These are phyloP conservation scores for Dryobotodes eremita DNA, from an alignment of 2,888 invertebrate genomes.

Conservation along the genomic window DNA sequence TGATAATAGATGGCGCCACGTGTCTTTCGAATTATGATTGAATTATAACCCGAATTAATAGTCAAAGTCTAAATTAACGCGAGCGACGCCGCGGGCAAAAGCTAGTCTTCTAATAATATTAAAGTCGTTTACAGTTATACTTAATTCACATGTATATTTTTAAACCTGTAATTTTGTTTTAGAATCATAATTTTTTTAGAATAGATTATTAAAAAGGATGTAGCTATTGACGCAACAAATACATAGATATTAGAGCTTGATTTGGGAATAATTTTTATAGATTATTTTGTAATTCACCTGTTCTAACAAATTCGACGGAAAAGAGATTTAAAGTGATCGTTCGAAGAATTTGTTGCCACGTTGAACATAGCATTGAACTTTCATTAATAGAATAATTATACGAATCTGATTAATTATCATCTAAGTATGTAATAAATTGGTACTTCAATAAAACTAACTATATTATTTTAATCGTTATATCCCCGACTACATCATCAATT, in stretches of 20 bases:
- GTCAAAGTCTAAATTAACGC: too few species aligned
- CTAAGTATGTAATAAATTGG: not conserved
- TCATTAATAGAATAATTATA: not conserved
- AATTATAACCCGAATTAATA: too few species aligned
- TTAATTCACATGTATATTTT: not conserved
- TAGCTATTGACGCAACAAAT: not conserved
- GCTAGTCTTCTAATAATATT: too few species aligned
- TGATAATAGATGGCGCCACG: too few species aligned
- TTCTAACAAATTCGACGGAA: not conserved
- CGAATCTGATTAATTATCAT: not conserved
- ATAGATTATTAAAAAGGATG: not conserved
- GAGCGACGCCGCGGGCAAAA: too few species aligned
- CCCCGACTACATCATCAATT: too few species aligned
- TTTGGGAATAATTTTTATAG: not conserved
- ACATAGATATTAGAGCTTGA: not conserved
- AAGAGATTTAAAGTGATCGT: not conserved
- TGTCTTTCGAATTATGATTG: too few species aligned
- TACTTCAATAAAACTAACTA: not conserved
- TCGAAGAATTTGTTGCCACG: not conserved
- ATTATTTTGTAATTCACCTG: not conserved
- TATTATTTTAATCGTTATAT: not conserved
- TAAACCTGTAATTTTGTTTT: not conserved
- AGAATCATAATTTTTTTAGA: not conserved
- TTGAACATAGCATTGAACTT: not conserved
- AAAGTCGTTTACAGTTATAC: not conserved